phyloP scores from a whole-genome alignment of 2,113 vertebrate genomes.

The Recurvirostra avosetta region DNA sequence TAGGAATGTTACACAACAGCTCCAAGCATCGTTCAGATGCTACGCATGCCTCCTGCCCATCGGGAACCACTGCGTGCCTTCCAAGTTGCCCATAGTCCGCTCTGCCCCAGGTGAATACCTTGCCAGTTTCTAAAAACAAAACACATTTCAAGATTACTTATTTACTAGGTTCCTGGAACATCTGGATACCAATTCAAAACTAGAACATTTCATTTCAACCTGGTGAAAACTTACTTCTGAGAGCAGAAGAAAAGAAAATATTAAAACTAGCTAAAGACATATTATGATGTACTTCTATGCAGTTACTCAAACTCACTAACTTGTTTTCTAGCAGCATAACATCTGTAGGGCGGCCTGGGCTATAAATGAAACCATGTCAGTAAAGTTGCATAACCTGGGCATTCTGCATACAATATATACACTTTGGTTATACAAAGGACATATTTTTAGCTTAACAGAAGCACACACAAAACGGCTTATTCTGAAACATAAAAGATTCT shows the following conservation, averaged over 20 bases:
- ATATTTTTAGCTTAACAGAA: constrained; percentile 12
- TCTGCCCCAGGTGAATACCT: constrained; percentile 91
- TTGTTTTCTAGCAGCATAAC: constrained; percentile 56
- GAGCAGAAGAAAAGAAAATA: background rate
- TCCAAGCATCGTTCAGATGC: background rate
- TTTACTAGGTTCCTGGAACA: background rate
- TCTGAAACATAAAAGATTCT: constrained; percentile 34
- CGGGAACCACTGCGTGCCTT: background rate
- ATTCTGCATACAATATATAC: constrained; percentile 9
- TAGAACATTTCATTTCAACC: background rate
- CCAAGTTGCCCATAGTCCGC: constrained; percentile 89
- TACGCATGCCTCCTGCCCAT: background rate
- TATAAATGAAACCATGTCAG: constrained; percentile 48
- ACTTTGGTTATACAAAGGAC: constrained; percentile 42
- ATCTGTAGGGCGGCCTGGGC: constrained; percentile 10
- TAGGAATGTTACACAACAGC: constrained; percentile 50
- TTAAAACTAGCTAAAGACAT: background rate
- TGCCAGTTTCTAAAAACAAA: constrained; percentile 82
- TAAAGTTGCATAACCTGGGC: constrained; percentile 52
- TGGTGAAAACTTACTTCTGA: background rate
- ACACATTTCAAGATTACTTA: background rate
- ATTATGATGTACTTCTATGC: background rate
- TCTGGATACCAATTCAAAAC: background rate
- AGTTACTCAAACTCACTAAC: background rate
- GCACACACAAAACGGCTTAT: constrained; percentile 41